Conservation (phyloP, 2,888 invertebrate genomes). For the Oeneis ivallda region DNA sequence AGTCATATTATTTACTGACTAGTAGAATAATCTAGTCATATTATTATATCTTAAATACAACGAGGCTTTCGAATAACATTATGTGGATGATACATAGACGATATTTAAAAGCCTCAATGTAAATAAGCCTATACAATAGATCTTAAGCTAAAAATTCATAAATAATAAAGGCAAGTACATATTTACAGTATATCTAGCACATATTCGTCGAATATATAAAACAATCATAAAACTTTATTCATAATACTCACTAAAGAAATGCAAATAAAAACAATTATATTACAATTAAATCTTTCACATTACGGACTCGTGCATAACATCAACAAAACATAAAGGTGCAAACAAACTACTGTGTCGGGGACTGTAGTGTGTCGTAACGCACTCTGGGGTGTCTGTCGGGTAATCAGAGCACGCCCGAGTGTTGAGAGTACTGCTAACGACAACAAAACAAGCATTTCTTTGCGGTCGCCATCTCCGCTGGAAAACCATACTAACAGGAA, state of each 20-base stretch:
- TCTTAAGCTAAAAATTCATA: constrained; percentile 62
- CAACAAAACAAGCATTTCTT: neutral
- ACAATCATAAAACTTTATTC: constrained; percentile 55
- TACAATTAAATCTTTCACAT: constrained; percentile 49
- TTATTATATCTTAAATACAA: constrained; percentile 48
- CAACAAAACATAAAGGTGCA: constrained; percentile 57
- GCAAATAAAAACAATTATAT: constrained; percentile 62
- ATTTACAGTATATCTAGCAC: constrained; percentile 73
- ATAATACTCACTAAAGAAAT: constrained; percentile 63
- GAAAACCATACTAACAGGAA: too few species aligned
- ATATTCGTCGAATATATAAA: constrained; percentile 64
- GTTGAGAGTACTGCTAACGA: neutral
- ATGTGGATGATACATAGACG: neutral
- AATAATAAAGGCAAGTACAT: constrained; percentile 69
- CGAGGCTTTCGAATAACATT: neutral
- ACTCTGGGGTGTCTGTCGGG: neutral
- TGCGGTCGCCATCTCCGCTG: too few species aligned
- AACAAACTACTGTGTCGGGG: neutral
- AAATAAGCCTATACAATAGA: constrained; percentile 36
- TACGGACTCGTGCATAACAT: constrained; percentile 61
- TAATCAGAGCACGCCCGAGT: neutral
- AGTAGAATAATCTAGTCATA: constrained; percentile 74
- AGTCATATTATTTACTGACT: constrained; percentile 63
- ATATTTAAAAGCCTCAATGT: constrained; percentile 10
- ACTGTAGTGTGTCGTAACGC: neutral